Percentiles rank a stretch among this genome's conserved stretches.
Conservation (phyloP, 2,113 vertebrate genomes). For the Psittacara wagleri region DNA sequence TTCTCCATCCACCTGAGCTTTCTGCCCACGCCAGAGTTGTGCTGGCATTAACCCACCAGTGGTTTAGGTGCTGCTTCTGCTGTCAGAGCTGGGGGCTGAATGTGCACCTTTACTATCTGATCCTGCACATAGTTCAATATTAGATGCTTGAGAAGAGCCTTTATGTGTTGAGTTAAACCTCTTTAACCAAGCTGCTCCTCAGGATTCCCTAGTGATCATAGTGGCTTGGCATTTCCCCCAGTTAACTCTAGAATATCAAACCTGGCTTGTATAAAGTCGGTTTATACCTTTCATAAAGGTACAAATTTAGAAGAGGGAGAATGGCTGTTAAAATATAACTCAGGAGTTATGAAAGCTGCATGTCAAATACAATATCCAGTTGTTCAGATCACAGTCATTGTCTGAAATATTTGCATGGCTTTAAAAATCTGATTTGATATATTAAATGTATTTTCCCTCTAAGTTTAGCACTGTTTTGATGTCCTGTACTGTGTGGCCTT, state of each 20-base stretch:
- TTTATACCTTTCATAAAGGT: neutral
- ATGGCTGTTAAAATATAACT: neutral
- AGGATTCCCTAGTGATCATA: neutral
- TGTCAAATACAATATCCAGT: neutral
- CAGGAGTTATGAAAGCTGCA: neutral
- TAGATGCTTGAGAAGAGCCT: neutral
- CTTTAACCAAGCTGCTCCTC: neutral
- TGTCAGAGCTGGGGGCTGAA: neutral
- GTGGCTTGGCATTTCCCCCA: neutral
- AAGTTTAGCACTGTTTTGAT: neutral
- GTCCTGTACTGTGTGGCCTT: neutral
- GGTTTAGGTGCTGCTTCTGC: neutral
- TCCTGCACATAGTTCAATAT: too few relatives aligned
- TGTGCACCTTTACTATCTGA: neutral
- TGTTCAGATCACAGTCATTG: neutral
- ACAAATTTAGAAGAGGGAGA: neutral
- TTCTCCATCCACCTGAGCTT: neutral
- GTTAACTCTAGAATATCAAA: neutral
- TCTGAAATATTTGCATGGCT: neutral
- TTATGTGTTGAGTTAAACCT: neutral
- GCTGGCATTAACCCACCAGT: neutral
- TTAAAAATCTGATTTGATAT: neutral
- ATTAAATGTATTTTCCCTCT: neutral
- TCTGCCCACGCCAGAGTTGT: neutral
- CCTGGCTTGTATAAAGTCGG: neutral